Evolutionary conservation across 1,140 invertebrate species (phyloP), one percentile per base, ranked within the genome.

Genomic region (Conus betulinus): DNA sequence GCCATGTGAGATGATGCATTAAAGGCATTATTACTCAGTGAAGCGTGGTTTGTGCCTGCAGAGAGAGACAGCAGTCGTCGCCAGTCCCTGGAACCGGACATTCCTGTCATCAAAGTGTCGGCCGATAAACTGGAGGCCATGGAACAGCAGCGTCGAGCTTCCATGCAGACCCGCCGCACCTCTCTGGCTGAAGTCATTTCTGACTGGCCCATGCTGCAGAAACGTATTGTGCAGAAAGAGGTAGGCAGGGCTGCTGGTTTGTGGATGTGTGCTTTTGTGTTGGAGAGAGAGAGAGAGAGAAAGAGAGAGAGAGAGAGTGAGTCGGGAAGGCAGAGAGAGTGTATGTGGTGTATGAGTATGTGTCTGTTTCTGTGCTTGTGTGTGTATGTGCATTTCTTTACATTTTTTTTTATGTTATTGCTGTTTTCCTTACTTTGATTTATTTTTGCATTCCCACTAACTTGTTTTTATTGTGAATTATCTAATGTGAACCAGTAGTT

Each of bases 161-260:
- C 96, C 52, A 94, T 93, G 96, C 96, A 95, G 85, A 90, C 93
- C 83, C 97, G 98, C 96, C 97, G 98, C 96, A 97, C 97, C 93
- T 99, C 98, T 91, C 96, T 99, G 95, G 98, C 98, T 93, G 98
- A 99, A 96, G 96, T 98, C 96, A 99, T 99, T 95, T 98, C 98
- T 93, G 98, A 99, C 96, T 99, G 98, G 98, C 98, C 98, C 93
- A 97, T 97, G 93, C 97, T 99, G 93, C 97, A 98, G 96, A 94
- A 95, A 85, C 92, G 93, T 90, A 95, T 96, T 93, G 95, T 95
- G 92, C 93, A 94, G 91, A 93, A 94, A 92, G 95, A 94, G 94
- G 94, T 95, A 93, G 87, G 91, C 63, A 78, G n/a, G 23, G 76
- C 27, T 13, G 55, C 3, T 23, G 10, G 55, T 20, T 15, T 27